A percentile compares a stretch with the other conserved stretches of the same genome.
phyloP scores from a whole-genome alignment of 2,797 vertebrate species.

The Stomatorhinus walkeri region DNA sequence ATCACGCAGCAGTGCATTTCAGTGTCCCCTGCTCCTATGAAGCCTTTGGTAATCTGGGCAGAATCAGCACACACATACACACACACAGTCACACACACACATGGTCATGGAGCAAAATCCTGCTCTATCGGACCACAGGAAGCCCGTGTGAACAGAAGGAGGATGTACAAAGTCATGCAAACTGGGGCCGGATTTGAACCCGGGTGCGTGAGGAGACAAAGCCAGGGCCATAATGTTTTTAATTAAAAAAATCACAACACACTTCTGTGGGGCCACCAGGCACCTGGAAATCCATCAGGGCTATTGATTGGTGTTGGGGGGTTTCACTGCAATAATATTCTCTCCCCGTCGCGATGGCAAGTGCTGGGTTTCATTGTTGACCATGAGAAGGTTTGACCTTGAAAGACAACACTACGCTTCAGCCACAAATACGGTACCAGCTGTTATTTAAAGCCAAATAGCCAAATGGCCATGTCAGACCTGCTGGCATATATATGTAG shows the following conservation, averaged over 20 bases:
- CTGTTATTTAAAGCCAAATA: not conserved
- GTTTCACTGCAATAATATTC: conserved; percentile 11
- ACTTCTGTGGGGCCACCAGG: not conserved
- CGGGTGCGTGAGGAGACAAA: not conserved
- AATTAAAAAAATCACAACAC: conserved; percentile 9
- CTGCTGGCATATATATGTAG: not conserved
- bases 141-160: not conserved
- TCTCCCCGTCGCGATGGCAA: not conserved
- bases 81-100: not conserved
- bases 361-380: not conserved
- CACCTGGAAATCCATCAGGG: not conserved
- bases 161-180: not conserved
- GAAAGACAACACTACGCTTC: not conserved
- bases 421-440: not conserved
- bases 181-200: not conserved
- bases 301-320: conserved; percentile 2
- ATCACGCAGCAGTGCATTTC: not conserved
- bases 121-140: not conserved
- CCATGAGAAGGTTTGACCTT: not conserved
- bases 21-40: not conserved
- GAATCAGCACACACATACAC: not conserved
- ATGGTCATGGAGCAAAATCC: not conserved
- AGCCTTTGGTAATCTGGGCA: not conserved
- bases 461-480: not conserved
- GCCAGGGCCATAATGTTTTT: not conserved